Percentiles rank a stretch among this genome's conserved stretches.
Evolutionary conservation across 2,888 invertebrate species (phyloP).

Genomic region (Suillia variegata): DNA sequence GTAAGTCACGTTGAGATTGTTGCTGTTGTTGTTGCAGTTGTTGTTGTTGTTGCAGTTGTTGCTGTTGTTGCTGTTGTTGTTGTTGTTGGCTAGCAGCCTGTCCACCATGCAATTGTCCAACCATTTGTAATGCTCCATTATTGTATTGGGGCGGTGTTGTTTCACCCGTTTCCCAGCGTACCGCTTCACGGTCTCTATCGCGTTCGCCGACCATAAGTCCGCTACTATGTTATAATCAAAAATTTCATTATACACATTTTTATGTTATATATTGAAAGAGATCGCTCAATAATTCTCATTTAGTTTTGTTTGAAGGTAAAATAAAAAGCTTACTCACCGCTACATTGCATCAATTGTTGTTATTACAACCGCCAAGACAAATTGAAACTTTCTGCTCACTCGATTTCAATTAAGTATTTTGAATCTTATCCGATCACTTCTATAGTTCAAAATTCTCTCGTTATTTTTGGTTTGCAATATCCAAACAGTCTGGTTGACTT

Average conservation of each 20-base stretch:
- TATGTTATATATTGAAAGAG: not conserved
- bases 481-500: not conserved
- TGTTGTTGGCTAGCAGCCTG: constrained; percentile 60
- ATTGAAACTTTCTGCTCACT: not conserved
- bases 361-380: constrained; percentile 46
- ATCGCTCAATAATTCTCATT: not conserved
- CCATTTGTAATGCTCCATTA: constrained; percentile 62
- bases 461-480: not conserved
- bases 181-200: constrained; percentile 64
- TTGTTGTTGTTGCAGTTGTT: constrained; percentile 48
- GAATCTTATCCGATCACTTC: not conserved
- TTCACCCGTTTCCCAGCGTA: constrained; percentile 64
- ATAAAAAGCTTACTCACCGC: constrained; percentile 53
- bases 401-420: not conserved
- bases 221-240: constrained; percentile 36
- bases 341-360: constrained; percentile 62
- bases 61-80: constrained; percentile 46
- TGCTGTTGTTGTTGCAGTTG: constrained; percentile 41
- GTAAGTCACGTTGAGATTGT: constrained; percentile 30
- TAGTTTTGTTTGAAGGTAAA: not conserved
- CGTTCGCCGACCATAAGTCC: constrained; percentile 64
- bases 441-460: not conserved
- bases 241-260: not conserved
- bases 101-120: constrained; percentile 61
- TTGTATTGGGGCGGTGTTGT: constrained; percentile 64